Base-by-base conservation (phyloP, 2,888 invertebrate species). In the Microplitis manilae region DNA sequence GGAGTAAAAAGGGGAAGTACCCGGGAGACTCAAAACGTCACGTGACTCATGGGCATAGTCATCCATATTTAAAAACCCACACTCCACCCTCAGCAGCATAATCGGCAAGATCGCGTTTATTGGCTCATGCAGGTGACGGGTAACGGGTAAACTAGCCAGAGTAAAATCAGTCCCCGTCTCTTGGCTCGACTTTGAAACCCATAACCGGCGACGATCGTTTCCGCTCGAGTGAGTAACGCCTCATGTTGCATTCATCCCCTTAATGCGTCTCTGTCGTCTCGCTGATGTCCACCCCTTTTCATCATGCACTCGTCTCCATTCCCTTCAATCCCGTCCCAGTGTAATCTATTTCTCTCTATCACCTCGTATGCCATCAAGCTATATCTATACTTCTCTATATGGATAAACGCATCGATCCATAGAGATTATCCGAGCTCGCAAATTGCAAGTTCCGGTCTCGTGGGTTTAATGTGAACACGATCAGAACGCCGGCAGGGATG, bases 361-460 rank as follows among this genome's bases (percentile, higher is more conserved):
- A 39, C 17, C 61, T 61, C 61, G 17, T 60, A 17, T 20, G 15
- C 65, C 65, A 30, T 15, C 15, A 6, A 15, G 41, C 65, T 60
- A 15, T 13, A 39, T 20, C 60, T 75, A 64, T 68, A 40, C 15
- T 39, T 67, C 15, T 64, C 60, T 74, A 40, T 68, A 78, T 81
- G 76, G 80, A 77, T 81, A 77, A 70, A 71, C 69, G 30, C 77
- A 75, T 68, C 76, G 73, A 65, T 76, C 59, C 30, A 65, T 65
- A 50, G 65, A 74, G 68, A 74, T 74, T 68, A 74, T 74, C 74
- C 68, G 39, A 74, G 64, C 77, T 77, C 62, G 79, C 74, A 80
- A 81, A 81, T 81, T 79, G 79, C 78, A 74, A 81, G 80, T 81
- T 81, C 80, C 81, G 81, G 81, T 81, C 80, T 78, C 78, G 77